Percentiles rank a stretch among this genome's conserved stretches.
phyloP scores from a whole-genome alignment of 2,797 vertebrate genomes.

The Morus bassanus region DNA sequence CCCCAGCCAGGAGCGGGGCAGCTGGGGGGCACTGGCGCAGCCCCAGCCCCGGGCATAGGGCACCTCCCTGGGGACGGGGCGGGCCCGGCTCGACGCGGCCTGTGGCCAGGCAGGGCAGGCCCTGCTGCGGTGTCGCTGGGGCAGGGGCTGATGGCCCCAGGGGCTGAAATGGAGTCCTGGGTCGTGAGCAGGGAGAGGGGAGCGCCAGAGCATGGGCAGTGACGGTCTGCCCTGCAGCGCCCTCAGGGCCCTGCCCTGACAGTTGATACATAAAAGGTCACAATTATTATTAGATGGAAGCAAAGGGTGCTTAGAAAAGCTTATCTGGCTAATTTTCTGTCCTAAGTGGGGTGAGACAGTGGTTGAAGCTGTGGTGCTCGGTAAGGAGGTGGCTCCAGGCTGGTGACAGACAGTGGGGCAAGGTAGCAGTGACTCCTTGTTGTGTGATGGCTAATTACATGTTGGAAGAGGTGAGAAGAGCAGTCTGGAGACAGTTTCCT shows the following conservation, averaged over 20 bases:
- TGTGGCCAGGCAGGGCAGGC: not conserved
- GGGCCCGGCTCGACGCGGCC: not conserved
- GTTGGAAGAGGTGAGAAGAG: not conserved
- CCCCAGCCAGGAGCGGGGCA: not conserved
- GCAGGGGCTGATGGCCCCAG: not conserved
- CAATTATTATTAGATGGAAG: not conserved
- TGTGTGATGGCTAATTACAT: not conserved
- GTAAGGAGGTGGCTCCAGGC: not conserved
- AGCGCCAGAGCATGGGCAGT: not conserved
- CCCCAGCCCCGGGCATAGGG: no score
- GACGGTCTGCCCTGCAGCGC: not conserved
- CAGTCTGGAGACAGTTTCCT: not conserved
- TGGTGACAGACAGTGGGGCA: not conserved
- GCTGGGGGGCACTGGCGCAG: not conserved
- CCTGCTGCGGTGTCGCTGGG: not conserved
- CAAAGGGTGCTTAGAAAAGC: not conserved
- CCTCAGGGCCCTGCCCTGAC: not conserved
- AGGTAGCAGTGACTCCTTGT: not conserved
- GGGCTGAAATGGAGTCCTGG: not conserved
- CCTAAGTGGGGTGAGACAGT: not conserved
- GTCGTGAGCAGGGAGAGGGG: no score
- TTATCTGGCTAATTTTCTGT: not conserved
- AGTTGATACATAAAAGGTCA: not conserved
- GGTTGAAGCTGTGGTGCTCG: not conserved
- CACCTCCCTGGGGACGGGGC: not conserved